Percentiles rank a stretch among this genome's conserved stretches.
Evolutionary conservation across 92 coral and sea anemone genomes (phyloP).

Genomic region (Epizoanthus scotinus): DNA sequence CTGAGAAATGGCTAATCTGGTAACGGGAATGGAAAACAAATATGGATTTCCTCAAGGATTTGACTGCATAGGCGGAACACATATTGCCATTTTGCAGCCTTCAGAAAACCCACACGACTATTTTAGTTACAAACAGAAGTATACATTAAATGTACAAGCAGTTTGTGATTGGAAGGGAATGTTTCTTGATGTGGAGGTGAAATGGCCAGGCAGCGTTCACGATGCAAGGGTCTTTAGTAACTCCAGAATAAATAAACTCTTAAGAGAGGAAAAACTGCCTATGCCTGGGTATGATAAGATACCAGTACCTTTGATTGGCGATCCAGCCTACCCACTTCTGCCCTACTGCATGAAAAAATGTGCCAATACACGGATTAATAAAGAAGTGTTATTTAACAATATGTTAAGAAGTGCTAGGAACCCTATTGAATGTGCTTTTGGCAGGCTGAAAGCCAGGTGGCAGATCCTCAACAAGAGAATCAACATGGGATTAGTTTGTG

Average conservation of each 20-base stretch:
- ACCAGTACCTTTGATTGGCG: constrained; percentile 50
- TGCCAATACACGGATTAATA: constrained; percentile 37
- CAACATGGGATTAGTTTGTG: constrained; percentile 39
- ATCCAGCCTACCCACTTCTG: constrained; percentile 62
- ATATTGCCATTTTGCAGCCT: constrained; percentile 68
- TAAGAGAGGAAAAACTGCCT: constrained; percentile 40
- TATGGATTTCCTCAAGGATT: constrained; percentile 23
- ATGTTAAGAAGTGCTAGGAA: constrained; percentile 57
- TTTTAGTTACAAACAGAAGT: constrained; percentile 66
- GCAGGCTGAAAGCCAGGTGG: constrained; percentile 59
- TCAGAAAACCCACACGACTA: constrained; percentile 63
- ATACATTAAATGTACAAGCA: constrained; percentile 65
- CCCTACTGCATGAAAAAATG: constrained; percentile 67
- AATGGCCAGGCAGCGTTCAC: too few species aligned
- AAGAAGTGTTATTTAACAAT: constrained; percentile 60
- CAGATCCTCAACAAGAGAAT: constrained; percentile 51
- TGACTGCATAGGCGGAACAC: constrained; percentile 11
- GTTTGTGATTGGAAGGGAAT: constrained; percentile 63
- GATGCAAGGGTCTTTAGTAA: constrained; percentile 57
- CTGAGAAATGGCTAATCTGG: constrained; percentile 44
- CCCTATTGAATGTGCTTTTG: constrained; percentile 58
- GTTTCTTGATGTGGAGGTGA: constrained; percentile 23
- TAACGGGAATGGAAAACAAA: constrained; percentile 48
- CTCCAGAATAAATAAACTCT: constrained; percentile 36
- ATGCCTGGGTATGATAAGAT: constrained; percentile 64